Percentiles rank a stretch among this genome's conserved stretches.
Evolutionary conservation across 2,113 vertebrate genomes (phyloP).

Genomic region (Mohoua ochrocephala): DNA sequence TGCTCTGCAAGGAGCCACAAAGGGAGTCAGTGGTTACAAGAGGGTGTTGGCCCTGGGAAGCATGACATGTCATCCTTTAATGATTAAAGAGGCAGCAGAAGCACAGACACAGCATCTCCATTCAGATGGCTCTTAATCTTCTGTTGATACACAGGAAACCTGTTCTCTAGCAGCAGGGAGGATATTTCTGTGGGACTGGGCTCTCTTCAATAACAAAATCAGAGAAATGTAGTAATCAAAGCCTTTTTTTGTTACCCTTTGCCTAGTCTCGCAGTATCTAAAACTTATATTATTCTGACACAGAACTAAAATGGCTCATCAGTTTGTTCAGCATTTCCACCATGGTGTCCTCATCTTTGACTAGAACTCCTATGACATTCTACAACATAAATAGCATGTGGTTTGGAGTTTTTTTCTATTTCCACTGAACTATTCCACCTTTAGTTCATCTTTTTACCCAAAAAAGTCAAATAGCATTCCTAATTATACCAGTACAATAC

Average conservation of each 20-base stretch:
- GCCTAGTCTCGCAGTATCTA: neutral
- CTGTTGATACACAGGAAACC: neutral
- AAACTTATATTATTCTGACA: neutral
- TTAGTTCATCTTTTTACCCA: neutral
- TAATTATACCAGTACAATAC: neutral
- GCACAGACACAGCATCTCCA: neutral
- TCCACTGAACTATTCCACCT: neutral
- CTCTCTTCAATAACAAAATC: neutral
- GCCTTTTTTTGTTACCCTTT: neutral
- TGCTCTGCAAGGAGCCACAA: neutral
- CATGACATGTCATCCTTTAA: neutral
- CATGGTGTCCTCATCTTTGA: neutral
- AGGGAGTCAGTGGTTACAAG: neutral
- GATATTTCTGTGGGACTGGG: neutral
- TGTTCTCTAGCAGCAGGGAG: neutral
- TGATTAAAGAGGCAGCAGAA: neutral
- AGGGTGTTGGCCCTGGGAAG: conserved; percentile 6
- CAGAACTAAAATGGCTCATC: neutral
- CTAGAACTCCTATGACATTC: neutral
- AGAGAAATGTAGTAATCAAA: neutral
- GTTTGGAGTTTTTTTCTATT: neutral
- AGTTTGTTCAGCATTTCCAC: neutral
- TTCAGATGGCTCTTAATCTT: neutral
- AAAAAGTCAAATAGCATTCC: neutral
- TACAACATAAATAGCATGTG: neutral